A percentile compares a stretch with the other conserved stretches of the same genome.
Conservation (phyloP, 2,113 vertebrate species). For the Gila orcuttii region DNA sequence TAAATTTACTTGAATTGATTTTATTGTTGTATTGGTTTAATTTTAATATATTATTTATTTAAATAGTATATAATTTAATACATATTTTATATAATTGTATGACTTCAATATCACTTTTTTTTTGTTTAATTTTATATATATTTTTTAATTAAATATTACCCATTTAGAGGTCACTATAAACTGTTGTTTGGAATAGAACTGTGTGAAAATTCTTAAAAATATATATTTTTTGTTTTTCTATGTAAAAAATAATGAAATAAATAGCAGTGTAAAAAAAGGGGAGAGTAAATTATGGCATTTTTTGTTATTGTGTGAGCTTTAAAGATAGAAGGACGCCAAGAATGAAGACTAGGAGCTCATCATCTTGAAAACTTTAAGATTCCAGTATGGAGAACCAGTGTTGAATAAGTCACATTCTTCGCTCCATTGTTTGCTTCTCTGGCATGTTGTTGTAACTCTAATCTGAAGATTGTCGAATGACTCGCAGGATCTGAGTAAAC, state of each 20-base stretch:
- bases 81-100: no score
- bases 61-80: no score
- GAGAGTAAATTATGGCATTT: not conserved
- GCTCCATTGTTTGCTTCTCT: slow-evolving; percentile 1
- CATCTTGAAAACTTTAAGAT: not conserved
- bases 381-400: not conserved
- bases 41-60: no score
- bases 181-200: not conserved
- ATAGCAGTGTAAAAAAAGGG: no score
- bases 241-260: not conserved
- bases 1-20: no score
- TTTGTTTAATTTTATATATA: no score
- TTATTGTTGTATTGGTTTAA: no score
- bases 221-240: no score
- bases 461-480: slow-evolving; percentile 30
- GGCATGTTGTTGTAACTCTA: slow-evolving; percentile 28
- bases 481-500: slow-evolving; percentile 5
- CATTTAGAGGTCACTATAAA: not conserved
- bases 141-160: not conserved
- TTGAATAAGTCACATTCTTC: slow-evolving; percentile 2
- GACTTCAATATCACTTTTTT: no score
- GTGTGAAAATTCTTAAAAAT: not conserved
- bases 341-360: not conserved
- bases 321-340: not conserved
- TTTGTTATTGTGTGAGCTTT: not conserved